Conservation (phyloP, 2,113 vertebrate species). For the Hipposideros armiger region DNA sequence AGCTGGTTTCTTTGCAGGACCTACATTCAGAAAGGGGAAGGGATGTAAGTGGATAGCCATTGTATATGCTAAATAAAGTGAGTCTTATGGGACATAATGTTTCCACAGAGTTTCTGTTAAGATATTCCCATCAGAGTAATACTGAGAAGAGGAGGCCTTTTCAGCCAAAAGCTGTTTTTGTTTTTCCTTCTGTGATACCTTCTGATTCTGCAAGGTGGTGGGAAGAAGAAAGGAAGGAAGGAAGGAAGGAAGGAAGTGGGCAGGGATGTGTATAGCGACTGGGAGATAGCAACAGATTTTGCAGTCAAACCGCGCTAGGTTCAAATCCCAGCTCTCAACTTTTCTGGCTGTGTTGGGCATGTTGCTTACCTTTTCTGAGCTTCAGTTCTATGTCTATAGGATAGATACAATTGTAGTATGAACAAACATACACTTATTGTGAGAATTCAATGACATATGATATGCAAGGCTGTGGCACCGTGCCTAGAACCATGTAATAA, state of each 20-base stretch:
- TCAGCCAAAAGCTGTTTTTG: not conserved
- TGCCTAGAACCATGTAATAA: not conserved
- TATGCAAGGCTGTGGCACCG: not conserved
- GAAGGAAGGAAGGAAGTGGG: not conserved
- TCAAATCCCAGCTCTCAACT: not conserved
- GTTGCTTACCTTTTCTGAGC: not conserved
- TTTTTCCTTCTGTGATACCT: not conserved
- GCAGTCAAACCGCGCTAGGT: not conserved
- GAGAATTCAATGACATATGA: not conserved
- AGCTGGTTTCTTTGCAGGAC: conserved; percentile 8
- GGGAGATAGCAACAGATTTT: not conserved
- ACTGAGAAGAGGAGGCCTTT: not conserved
- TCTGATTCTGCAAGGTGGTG: not conserved
- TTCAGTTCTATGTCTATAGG: not conserved
- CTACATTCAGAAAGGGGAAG: not conserved
- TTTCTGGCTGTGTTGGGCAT: not conserved
- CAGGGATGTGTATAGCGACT: not conserved
- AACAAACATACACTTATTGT: not conserved
- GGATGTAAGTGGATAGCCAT: not conserved
- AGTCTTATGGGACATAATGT: not conserved
- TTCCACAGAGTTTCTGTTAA: not conserved
- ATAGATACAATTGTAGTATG: not conserved
- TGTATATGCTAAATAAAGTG: not conserved
- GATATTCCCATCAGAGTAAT: not conserved
- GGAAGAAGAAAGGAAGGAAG: not conserved